These are phyloP conservation scores for Dendrolimus pini DNA, from an alignment of 2,888 invertebrate genomes.

Conservation along the genomic window DNA sequence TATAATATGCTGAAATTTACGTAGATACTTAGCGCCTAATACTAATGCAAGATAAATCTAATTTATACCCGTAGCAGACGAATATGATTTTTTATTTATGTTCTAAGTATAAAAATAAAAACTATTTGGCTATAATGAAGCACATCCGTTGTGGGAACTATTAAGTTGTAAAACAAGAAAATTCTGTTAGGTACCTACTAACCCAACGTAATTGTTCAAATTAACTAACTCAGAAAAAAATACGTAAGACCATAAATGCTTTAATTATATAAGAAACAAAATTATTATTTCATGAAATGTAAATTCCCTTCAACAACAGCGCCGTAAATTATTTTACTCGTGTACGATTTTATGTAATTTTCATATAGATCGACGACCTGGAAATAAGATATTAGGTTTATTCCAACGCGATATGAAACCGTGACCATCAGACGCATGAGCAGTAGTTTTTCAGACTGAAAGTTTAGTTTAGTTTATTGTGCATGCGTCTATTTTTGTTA, in stretches of 20 bases:
- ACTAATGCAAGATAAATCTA: too few species aligned
- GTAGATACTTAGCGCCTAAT: too few species aligned
- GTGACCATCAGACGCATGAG: too few species aligned
- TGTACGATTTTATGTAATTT: background rate
- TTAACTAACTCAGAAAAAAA: constrained; percentile 5
- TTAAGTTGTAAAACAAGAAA: constrained; percentile 30
- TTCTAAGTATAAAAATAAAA: constrained; percentile 8
- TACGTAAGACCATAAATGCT: background rate
- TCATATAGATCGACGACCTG: background rate
- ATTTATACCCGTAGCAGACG: background rate
- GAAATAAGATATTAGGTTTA: background rate
- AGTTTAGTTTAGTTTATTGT: too few species aligned
- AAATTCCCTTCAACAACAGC: background rate
- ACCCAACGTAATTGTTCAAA: constrained; percentile 20
- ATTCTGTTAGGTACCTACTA: constrained; percentile 19
- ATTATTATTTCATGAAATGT: background rate
- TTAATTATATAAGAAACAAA: background rate
- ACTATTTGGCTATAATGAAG: constrained; percentile 27
- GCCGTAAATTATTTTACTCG: background rate
- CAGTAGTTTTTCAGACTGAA: too few species aligned
- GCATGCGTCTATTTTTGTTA: too few species aligned
- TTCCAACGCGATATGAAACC: too few species aligned
- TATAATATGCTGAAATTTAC: too few species aligned
- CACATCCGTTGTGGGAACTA: constrained; percentile 22
- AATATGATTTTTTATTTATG: background rate